Conservation (phyloP, 2,113 vertebrate species). For the Paradisaea rubra region DNA sequence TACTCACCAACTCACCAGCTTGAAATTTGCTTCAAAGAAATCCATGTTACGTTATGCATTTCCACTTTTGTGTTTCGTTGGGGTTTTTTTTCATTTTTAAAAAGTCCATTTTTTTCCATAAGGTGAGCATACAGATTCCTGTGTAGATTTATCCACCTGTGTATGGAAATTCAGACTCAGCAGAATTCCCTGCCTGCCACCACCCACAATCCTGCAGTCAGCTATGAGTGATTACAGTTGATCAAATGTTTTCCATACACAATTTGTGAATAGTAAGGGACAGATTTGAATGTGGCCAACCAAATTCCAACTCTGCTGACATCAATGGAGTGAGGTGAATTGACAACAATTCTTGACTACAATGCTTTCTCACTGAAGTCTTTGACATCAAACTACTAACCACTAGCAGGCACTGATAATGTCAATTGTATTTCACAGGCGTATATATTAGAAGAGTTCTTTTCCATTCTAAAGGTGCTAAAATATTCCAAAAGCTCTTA, state of each 20-base stretch:
- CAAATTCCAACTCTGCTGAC: neutral
- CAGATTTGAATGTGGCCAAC: neutral
- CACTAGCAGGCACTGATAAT: neutral
- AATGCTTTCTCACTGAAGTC: neutral
- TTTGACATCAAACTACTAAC: neutral
- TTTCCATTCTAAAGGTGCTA: neutral
- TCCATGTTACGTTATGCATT: neutral
- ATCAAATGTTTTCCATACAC: neutral
- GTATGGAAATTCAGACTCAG: neutral
- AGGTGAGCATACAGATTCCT: neutral
- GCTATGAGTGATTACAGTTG: neutral
- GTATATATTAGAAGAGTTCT: neutral
- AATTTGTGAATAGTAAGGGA: neutral
- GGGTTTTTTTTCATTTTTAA: fast-evolving
- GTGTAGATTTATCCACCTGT: neutral
- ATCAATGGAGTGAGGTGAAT: neutral
- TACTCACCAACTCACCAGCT: neutral
- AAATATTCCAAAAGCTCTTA: neutral
- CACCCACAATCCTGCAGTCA: neutral
- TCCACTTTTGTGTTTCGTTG: neutral
- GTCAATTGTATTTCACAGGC: neutral
- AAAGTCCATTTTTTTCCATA: neutral
- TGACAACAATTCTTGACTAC: neutral
- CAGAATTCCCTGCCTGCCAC: neutral
- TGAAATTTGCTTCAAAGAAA: neutral